These are phyloP conservation scores for Tuta absoluta DNA, from an alignment of 2,888 invertebrate genomes.

Conservation along the genomic window DNA sequence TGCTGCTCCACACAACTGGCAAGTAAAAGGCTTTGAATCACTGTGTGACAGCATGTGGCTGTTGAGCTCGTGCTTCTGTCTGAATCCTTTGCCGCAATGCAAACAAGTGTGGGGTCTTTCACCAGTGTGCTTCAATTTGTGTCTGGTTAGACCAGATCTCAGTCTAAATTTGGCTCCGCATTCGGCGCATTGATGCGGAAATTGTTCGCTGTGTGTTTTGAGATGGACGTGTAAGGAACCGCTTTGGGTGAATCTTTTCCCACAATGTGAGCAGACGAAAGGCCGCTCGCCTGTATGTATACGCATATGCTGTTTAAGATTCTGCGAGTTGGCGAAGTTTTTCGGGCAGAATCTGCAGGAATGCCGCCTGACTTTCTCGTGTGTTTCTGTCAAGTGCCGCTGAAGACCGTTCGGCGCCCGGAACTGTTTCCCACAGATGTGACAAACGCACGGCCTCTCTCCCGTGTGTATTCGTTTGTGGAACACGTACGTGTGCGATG, in stretches of 20 bases:
- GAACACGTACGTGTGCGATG: constrained; percentile 83
- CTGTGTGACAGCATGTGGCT: constrained; percentile 78
- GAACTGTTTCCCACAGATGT: constrained; percentile 85
- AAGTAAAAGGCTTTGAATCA: constrained; percentile 79
- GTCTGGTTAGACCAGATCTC: constrained; percentile 79
- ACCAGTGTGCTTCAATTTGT: constrained; percentile 82
- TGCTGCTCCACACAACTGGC: constrained; percentile 73
- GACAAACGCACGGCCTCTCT: constrained; percentile 84
- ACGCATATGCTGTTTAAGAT: constrained; percentile 81
- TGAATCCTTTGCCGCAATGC: constrained; percentile 79
- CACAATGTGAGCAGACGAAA: constrained; percentile 81
- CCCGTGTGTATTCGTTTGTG: constrained; percentile 85
- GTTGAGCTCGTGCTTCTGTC: constrained; percentile 82
- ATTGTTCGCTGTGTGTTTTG: constrained; percentile 79
- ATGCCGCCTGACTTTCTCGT: constrained; percentile 82
- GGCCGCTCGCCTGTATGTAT: constrained; percentile 83
- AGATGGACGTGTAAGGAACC: constrained; percentile 84
- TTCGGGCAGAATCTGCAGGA: constrained; percentile 79
- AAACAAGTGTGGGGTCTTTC: constrained; percentile 82
- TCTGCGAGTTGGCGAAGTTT: constrained; percentile 82
- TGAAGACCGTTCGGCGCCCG: constrained; percentile 83
- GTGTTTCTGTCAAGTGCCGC: constrained; percentile 83
- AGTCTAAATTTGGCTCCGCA: constrained; percentile 83
- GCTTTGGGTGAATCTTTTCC: constrained; percentile 84
- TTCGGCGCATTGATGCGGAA: constrained; percentile 81